Conservation (phyloP, 2,797 vertebrate species). For the Xiphophorus birchmanni region DNA sequence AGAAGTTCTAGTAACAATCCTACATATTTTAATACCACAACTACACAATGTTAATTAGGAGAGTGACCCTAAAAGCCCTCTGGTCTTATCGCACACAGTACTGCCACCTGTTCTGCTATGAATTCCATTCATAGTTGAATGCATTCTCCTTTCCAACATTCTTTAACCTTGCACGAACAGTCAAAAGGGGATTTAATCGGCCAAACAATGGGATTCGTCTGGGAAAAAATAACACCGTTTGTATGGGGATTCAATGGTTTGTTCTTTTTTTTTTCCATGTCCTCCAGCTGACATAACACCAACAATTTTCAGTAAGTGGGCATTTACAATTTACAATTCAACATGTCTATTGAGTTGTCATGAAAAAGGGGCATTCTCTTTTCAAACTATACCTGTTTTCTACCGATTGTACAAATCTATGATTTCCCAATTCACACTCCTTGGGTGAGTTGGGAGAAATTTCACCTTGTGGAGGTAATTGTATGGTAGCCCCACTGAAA, state of each 20-base stretch:
- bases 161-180: slow-evolving; percentile 39
- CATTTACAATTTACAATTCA: slow-evolving; percentile 39
- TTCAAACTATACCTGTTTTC: slow-evolving; percentile 35
- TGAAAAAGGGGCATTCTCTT: slow-evolving; percentile 16
- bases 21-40: slow-evolving; percentile 70
- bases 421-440: slow-evolving; percentile 47
- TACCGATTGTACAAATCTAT: slow-evolving; percentile 42
- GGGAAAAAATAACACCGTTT: slow-evolving; percentile 27
- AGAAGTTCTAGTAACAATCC: slow-evolving; percentile 43
- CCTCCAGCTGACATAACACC: slow-evolving; percentile 41
- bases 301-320: slow-evolving; percentile 39
- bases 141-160: slow-evolving; percentile 20
- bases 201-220: slow-evolving; percentile 29
- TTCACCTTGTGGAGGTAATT: slow-evolving; percentile 45
- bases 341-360: slow-evolving; percentile 55
- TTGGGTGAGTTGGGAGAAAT: slow-evolving; percentile 24
- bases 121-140: slow-evolving; percentile 65
- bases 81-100: slow-evolving; percentile 67
- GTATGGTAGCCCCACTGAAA: slow-evolving; percentile 23
- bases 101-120: slow-evolving; percentile 74
- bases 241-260: slow-evolving; percentile 22
- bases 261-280: slow-evolving; percentile 30
- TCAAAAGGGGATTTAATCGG: slow-evolving; percentile 35
- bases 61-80: slow-evolving; percentile 75
- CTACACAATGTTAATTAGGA: slow-evolving; percentile 71